phyloP scores from a whole-genome alignment of 2,113 vertebrate genomes.

The Triplophysa rosa region DNA sequence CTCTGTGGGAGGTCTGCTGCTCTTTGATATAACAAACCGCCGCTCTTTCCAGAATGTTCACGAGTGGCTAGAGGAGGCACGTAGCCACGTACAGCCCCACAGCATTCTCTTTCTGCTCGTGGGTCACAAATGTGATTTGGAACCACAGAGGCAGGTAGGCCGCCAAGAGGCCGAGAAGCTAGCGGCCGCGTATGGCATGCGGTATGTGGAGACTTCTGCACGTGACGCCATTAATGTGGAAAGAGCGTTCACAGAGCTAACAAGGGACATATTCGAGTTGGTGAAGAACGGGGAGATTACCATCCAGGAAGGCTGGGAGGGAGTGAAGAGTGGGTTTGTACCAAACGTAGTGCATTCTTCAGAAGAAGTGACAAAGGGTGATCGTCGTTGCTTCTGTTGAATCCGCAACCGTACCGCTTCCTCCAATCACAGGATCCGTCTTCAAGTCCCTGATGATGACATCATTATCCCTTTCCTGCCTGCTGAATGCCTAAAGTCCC shows the following conservation, averaged over 20 bases:
- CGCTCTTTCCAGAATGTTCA: conserved; percentile 96
- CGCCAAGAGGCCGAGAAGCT: conserved; percentile 94
- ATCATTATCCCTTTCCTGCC: conserved; percentile 35
- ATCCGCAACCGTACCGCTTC: neutral
- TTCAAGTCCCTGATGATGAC: conserved; percentile 16
- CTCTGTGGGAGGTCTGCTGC: conserved; percentile 94
- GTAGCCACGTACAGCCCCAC: conserved; percentile 93
- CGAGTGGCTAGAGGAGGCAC: conserved; percentile 87
- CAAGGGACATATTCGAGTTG: conserved; percentile 91
- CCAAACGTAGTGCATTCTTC: conserved; percentile 90
- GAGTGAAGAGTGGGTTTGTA: conserved; percentile 95
- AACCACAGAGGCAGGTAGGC: conserved; percentile 90
- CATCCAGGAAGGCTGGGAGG: conserved; percentile 98
- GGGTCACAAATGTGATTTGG: conserved; percentile 96
- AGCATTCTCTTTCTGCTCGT: conserved; percentile 94
- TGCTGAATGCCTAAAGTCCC: conserved; percentile 43
- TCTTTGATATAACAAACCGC: conserved; percentile 98
- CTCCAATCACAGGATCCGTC: conserved; percentile 38
- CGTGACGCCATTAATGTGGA: conserved; percentile 96
- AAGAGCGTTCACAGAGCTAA: conserved; percentile 95
- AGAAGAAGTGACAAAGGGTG: conserved; percentile 84
- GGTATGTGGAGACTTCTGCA: conserved; percentile 94
- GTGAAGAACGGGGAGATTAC: conserved; percentile 92
- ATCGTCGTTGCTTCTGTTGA: conserved; percentile 90
- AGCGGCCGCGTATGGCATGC: conserved; percentile 89